phyloP scores from a whole-genome alignment of 2,888 invertebrate genomes.

The Zygaena filipendulae region DNA sequence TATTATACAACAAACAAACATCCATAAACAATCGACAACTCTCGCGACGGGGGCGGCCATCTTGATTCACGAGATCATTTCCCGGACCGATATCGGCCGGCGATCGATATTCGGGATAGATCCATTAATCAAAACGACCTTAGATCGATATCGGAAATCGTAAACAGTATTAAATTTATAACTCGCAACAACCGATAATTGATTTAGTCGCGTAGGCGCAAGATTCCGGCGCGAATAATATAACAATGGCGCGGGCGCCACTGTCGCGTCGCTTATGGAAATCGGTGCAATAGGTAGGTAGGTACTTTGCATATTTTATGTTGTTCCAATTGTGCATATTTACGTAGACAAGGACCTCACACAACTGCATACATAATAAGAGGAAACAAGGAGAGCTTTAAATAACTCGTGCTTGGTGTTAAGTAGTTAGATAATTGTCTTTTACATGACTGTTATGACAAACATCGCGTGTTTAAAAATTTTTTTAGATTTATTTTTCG shows the following conservation, averaged over 20 bases:
- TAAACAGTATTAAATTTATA: conserved; percentile 62
- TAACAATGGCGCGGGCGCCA: conserved; percentile 45
- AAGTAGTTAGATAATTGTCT: too few species aligned
- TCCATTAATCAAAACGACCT: conserved; percentile 56
- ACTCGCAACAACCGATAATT: conserved; percentile 44
- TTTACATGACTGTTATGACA: too few species aligned
- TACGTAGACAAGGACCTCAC: too few species aligned
- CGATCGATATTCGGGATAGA: conserved; percentile 42
- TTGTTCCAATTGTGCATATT: too few species aligned
- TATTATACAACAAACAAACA: too few species aligned
- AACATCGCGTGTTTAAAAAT: too few species aligned
- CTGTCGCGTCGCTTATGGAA: conserved; percentile 45
- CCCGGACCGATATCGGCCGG: conserved; percentile 30
- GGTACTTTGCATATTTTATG: conserved; percentile 24
- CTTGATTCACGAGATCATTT: conserved; percentile 39
- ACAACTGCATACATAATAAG: too few species aligned
- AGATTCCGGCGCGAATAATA: conserved; percentile 42
- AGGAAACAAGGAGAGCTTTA: too few species aligned
- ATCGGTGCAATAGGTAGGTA: too few species aligned
- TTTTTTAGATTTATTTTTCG: too few species aligned
- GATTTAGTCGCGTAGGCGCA: conserved; percentile 57
- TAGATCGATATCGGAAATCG: conserved; percentile 52
- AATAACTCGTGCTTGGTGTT: too few species aligned
- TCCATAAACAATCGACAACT: conserved; percentile 11
- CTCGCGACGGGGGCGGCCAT: conserved; percentile 52